phyloP scores from a whole-genome alignment of 1,140 invertebrate genomes.

The Pseudomyrmex pallidus region DNA sequence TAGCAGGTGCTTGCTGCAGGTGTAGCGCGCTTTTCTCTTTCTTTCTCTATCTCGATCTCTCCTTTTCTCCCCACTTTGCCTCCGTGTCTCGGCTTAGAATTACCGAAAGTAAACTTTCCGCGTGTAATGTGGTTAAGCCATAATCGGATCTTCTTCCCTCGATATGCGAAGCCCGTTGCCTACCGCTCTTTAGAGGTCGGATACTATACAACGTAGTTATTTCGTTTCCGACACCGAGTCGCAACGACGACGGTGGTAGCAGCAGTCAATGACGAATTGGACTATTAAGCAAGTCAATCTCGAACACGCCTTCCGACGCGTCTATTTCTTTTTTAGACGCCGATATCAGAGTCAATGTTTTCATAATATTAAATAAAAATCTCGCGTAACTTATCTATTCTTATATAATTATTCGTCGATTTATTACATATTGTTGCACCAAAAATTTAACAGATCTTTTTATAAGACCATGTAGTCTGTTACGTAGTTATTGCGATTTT shows the following conservation, averaged over 20 bases:
- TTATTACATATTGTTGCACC: background rate
- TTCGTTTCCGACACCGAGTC: slow-evolving; percentile 41
- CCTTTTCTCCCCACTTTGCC: slow-evolving; percentile 13
- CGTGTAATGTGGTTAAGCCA: slow-evolving; percentile 75
- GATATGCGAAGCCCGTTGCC: slow-evolving; percentile 66
- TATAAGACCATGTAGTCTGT: background rate
- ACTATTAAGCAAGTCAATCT: slow-evolving; percentile 48
- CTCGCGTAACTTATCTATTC: slow-evolving; percentile 34
- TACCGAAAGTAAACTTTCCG: slow-evolving; percentile 75
- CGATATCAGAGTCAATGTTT: slow-evolving; percentile 40
- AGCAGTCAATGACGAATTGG: slow-evolving; percentile 11
- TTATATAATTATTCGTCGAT: background rate
- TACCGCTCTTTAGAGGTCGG: slow-evolving; percentile 59
- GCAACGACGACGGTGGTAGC: background rate
- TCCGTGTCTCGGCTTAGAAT: slow-evolving; percentile 53
- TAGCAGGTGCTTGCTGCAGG: slow-evolving; percentile 63
- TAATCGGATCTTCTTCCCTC: slow-evolving; percentile 73
- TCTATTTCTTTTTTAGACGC: background rate
- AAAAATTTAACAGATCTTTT: slow-evolving; percentile 7
- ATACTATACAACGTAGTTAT: slow-evolving; percentile 61
- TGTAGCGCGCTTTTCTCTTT: slow-evolving; percentile 38
- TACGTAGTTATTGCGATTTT: background rate
- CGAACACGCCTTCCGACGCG: background rate
- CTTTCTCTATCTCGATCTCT: slow-evolving; percentile 14
- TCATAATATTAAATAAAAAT: slow-evolving; percentile 33